Evolutionary conservation across 2,113 vertebrate species (phyloP), one percentile per base, ranked within the genome.

Genomic region (Chrysemys picta): DNA sequence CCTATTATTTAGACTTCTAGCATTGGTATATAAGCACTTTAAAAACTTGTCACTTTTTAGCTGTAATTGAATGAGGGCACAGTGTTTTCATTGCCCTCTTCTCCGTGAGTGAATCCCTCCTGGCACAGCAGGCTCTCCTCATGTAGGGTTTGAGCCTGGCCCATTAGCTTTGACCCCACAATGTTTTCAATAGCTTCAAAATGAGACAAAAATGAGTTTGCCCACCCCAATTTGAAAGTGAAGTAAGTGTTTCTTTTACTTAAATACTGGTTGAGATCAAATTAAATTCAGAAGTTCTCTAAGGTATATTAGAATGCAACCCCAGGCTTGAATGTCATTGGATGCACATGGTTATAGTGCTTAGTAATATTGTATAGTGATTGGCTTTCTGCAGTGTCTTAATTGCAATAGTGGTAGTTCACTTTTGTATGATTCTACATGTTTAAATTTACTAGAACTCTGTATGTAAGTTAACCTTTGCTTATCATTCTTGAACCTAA

Each of bases 181-280:
- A 38, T 87, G 82, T 59, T 91, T 16, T 84, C 19, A n/a, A 16
- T 50, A 19, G 47, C 10, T 6, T 72, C 84, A 54, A 13, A 89
- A 14, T 84, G 76, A 80, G n/a, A 88, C 49, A 6, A 54, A 80
- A 83, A 3, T 27, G 52, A 25, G 54, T 79, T 90, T 91, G 65
- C 49, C 57, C 19, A 3, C 53, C 92, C 25, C 11, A 13, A 25
- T 76, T 65, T 1, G 27, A 87, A 57, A 83, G n/a, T 42, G 27
- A 92, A 88, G 27, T 78, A 38, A 82, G 35, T 69, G 8, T 79
- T 90, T 90, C 24, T 24, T 87, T 84, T 42, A 49, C 57, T 79
- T 21, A 82, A 72, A 49, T 82, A 16, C 7, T 90, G 4, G 65
- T 91, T 65, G 22, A 87, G 85, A 22, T 1, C 54, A 21, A 56